Percentiles rank a stretch among this genome's conserved stretches.
Conservation (phyloP, 2,113 vertebrate species). For the Monarcha castaneiventris region DNA sequence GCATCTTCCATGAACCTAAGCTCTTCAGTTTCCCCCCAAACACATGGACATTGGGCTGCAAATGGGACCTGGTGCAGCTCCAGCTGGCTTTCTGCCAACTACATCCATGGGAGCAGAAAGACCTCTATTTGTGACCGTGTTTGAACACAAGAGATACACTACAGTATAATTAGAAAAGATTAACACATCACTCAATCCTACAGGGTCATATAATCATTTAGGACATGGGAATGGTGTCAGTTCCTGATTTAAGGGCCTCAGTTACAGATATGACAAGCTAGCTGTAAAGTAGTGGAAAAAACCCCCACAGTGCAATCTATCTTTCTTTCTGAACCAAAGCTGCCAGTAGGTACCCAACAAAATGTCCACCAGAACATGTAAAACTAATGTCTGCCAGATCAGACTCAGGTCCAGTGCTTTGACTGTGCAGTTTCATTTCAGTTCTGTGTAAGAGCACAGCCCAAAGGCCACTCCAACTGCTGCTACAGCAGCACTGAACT, state of each 20-base stretch:
- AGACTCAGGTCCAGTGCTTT: not conserved
- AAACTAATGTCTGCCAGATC: not conserved
- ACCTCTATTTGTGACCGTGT: not conserved
- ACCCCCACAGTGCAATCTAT: not conserved
- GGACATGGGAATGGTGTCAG: conserved; percentile 1
- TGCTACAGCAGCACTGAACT: not conserved
- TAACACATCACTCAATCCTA: not conserved
- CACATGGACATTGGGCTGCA: not conserved
- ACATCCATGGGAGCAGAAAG: not conserved
- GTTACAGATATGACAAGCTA: not conserved
- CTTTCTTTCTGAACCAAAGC: not conserved
- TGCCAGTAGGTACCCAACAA: not conserved
- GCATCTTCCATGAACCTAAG: not conserved
- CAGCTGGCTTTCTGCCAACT: conserved; percentile 25
- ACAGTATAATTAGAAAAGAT: not conserved
- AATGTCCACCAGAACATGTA: not conserved
- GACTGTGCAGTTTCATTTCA: not conserved
- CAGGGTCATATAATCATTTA: conserved; percentile 15
- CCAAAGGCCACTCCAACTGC: not conserved
- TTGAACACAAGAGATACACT: not conserved
- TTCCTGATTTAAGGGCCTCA: conserved; percentile 14
- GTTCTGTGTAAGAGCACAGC: not conserved
- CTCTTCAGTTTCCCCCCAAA: not conserved
- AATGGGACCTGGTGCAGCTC: not conserved
- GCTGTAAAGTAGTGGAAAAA: not conserved